Conservation (phyloP, 2,797 vertebrate genomes). For the Poeciliopsis turneri region DNA sequence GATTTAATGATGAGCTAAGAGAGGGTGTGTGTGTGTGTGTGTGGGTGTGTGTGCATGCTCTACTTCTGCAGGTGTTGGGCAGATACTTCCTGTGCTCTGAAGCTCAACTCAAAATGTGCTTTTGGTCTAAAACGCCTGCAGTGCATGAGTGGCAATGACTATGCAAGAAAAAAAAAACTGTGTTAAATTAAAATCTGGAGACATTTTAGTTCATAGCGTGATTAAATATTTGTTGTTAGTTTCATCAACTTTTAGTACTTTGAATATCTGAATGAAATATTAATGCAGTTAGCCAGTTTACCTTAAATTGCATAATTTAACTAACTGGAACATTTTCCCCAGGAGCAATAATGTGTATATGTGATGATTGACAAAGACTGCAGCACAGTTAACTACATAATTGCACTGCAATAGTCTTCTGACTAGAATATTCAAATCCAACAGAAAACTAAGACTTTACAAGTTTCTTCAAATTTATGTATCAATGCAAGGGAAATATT, state of each 20-base stretch:
- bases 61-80: conserved; percentile 40
- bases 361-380: background rate
- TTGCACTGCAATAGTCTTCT: background rate
- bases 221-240: background rate
- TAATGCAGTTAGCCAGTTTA: background rate
- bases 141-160: background rate
- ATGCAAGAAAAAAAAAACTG: background rate
- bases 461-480: background rate
- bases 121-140: conserved; percentile 14
- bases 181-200: background rate
- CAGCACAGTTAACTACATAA: no score
- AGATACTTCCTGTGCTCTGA: conserved; percentile 36
- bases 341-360: background rate
- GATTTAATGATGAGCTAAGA: conserved; percentile 13
- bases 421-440: background rate
- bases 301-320: background rate
- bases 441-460: background rate
- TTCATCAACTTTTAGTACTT: background rate
- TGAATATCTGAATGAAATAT: background rate
- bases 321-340: background rate
- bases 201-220: background rate
- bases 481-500: background rate
- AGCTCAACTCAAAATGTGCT: conserved; percentile 36
- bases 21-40: conserved; percentile 12
- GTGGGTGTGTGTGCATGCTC: conserved; percentile 15